phyloP scores from a whole-genome alignment of 2,888 invertebrate genomes.

The Lobophora halterata region DNA sequence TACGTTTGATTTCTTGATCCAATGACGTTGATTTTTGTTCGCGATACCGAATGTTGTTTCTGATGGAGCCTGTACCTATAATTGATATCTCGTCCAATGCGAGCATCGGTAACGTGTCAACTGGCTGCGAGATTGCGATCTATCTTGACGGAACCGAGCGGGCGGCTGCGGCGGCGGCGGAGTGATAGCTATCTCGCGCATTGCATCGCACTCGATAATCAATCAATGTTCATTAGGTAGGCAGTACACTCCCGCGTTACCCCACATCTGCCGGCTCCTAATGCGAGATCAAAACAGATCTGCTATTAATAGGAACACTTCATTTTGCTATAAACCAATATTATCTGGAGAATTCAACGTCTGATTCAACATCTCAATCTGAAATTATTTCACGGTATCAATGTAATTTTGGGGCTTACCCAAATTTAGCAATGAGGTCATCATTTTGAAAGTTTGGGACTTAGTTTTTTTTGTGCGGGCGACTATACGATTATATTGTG shows the following conservation, averaged over 20 bases:
- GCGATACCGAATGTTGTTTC: no score
- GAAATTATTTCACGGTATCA: no score
- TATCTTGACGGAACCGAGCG: background rate
- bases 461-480: no score
- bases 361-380: conserved; percentile 1
- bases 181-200: conserved; percentile 33
- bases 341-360: conserved; percentile 10
- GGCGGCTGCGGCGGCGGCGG: conserved; percentile 12
- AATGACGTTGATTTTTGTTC: no score
- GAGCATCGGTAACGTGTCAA: no score
- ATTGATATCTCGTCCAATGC: conserved; percentile 16
- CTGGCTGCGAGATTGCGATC: background rate
- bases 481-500: no score
- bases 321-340: conserved; percentile 14
- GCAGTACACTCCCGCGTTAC: conserved; percentile 23
- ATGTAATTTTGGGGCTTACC: no score
- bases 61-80: background rate
- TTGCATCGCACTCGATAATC: conserved; percentile 61
- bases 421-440: no score
- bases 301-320: conserved; percentile 29
- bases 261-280: conserved; percentile 22
- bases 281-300: conserved; percentile 29
- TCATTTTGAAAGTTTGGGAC: no score
- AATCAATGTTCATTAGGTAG: conserved; percentile 54
- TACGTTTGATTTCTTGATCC: no score